A percentile compares a stretch with the other conserved stretches of the same genome.
phyloP scores from a whole-genome alignment of 2,113 vertebrate genomes.

The Cyphomyrus discorhynchus region DNA sequence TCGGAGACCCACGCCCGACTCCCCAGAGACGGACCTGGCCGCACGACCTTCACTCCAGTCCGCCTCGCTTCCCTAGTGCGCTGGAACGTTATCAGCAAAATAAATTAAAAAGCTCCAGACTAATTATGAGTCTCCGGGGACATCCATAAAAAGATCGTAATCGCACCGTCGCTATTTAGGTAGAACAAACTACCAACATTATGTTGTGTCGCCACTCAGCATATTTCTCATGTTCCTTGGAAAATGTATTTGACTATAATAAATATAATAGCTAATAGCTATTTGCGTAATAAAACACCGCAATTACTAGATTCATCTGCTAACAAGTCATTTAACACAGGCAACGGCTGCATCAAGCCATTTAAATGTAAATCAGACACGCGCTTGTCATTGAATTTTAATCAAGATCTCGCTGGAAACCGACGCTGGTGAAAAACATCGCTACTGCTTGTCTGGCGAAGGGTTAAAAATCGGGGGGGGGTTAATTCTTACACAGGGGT shows the following conservation, averaged over 20 bases:
- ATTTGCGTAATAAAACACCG: conserved; percentile 36
- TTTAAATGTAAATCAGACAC: conserved; percentile 27
- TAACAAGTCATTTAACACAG: conserved; percentile 27
- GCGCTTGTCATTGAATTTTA: neutral
- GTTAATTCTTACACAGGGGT: neutral
- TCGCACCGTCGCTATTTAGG: neutral
- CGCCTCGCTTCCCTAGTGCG: neutral
- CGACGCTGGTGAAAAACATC: neutral
- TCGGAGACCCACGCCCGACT: neutral
- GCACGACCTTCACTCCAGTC: neutral
- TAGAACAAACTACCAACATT: neutral
- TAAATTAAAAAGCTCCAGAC: neutral
- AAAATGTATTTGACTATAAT: conserved; percentile 8
- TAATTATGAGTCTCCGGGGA: conserved; percentile 6
- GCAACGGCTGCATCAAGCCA: neutral
- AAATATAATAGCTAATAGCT: conserved; percentile 14
- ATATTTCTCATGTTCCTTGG: neutral
- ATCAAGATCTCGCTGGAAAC: conserved; percentile 26
- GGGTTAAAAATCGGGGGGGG: neutral
- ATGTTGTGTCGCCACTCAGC: neutral
- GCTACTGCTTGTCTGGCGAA: neutral
- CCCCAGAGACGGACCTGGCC: neutral
- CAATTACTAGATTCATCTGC: conserved; percentile 49
- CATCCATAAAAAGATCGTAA: neutral
- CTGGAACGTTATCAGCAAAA: neutral